Evolutionary conservation across 2,797 vertebrate genomes (phyloP), one percentile per base, ranked within the genome.

Genomic region (Syndactyla subalaris): DNA sequence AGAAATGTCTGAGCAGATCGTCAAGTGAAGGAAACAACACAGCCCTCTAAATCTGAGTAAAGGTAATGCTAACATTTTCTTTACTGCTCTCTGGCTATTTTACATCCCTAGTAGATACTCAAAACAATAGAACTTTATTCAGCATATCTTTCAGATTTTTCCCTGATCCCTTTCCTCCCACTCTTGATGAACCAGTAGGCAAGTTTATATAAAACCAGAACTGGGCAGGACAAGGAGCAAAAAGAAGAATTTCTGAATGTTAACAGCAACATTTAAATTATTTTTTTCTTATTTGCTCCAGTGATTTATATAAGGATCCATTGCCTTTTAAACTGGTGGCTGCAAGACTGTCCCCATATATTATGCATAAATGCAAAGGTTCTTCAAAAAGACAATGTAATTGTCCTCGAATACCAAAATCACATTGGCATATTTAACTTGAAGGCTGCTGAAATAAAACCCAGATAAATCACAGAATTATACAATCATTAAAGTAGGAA

Each of bases 151-250:
- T 10, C 13, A 66, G 66, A 32, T 91, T 67, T 11, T 71, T 77
- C 24, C 11, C n/a, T 62, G 30, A 13, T 27, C 19, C 6, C 7
- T 43, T 75, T 83, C 32, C 17, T 54, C 8, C 3, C 4, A 34
- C 3, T 27, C 26, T 63, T 82, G 7, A 7, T 39, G 36, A 62
- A 89, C 58, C 7, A 55, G 3, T 54, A 78, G 45, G 3, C 23
- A 57, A 36, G 6, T 29, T 46, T 71, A 67, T 0, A 0, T 38
- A 61, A 36, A 7, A 77, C 8, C 5, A 0, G 9, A 75, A 34
- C 19, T 32, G 8, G 19, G 3, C 30, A 51, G 20, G 20, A 55
- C 26, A 77, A 72, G 11, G 7, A 78, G 10, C 6, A 46, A 12
- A 41, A 58, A 45, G 21, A 80, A 58, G 15, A 32, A 52, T 38